A percentile compares a stretch with the other conserved stretches of the same genome.
Conservation (phyloP, 2,888 invertebrate genomes). For the Cyrtodaria siliqua region DNA sequence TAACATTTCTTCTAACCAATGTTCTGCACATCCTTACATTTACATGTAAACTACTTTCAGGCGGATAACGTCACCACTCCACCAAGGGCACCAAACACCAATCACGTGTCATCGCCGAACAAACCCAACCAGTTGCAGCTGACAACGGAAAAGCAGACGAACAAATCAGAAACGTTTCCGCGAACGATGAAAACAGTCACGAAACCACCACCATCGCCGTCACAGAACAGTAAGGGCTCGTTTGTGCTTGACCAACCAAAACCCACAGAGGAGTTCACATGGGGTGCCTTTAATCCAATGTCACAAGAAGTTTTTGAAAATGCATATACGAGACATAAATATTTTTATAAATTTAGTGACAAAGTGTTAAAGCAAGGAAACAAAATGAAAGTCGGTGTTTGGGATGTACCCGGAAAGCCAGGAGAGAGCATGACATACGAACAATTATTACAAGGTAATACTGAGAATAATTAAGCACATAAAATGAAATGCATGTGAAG, state of each 20-base stretch:
- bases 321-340: conserved; percentile 72
- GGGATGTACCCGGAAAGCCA: conserved; percentile 76
- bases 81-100: conserved; percentile 39
- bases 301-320: conserved; percentile 74
- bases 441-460: conserved; percentile 80
- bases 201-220: conserved; percentile 61
- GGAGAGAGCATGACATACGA: conserved; percentile 80
- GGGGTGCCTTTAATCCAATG: conserved; percentile 74
- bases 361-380: conserved; percentile 76
- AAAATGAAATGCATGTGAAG: too few species aligned
- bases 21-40: too few species aligned
- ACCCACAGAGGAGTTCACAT: conserved; percentile 70
- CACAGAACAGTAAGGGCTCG: conserved; percentile 57
- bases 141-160: conserved; percentile 25
- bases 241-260: conserved; percentile 55
- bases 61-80: conserved; percentile 34
- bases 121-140: conserved; percentile 9
- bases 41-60: neutral
- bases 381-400: conserved; percentile 75
- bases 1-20: too few species aligned
- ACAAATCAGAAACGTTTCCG: conserved; percentile 33
- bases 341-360: conserved; percentile 77
- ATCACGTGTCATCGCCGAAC: conserved; percentile 38
- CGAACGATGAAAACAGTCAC: conserved; percentile 37
- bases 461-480: too few species aligned